Conservation (phyloP, 2,888 invertebrate species). For the Aporophyla nigra region DNA sequence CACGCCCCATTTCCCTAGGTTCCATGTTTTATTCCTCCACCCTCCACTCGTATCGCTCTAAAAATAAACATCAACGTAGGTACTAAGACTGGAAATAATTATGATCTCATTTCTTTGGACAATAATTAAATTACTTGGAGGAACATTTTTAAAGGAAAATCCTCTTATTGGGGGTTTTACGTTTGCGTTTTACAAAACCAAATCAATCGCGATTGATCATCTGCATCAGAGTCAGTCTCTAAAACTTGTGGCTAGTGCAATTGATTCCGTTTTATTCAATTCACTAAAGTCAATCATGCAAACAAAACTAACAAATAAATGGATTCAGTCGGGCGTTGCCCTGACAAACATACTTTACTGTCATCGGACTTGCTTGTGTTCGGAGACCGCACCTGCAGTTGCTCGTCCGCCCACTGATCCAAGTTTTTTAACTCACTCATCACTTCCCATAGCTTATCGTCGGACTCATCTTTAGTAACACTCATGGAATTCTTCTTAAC, state of each 20-base stretch:
- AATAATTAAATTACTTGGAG: slow-evolving; percentile 20
- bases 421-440: slow-evolving; percentile 86
- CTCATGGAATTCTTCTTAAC: slow-evolving; percentile 66
- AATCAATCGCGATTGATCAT: slow-evolving; percentile 38
- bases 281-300: slow-evolving; percentile 55
- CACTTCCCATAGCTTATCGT: slow-evolving; percentile 85
- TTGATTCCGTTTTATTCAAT: slow-evolving; percentile 53
- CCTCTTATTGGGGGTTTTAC: slow-evolving; percentile 7
- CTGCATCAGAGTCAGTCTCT: slow-evolving; percentile 32
- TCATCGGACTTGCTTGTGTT: slow-evolving; percentile 83
- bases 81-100: slow-evolving; percentile 30
- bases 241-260: slow-evolving; percentile 37
- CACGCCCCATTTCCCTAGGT: slow-evolving; percentile 84
- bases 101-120: slow-evolving; percentile 40
- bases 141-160: slow-evolving; percentile 6
- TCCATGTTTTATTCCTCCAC: slow-evolving; percentile 79
- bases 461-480: slow-evolving; percentile 69
- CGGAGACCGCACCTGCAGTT: slow-evolving; percentile 77
- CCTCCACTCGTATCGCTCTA: slow-evolving; percentile 87
- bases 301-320: slow-evolving; percentile 50
- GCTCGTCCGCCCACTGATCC: slow-evolving; percentile 87
- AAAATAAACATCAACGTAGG: slow-evolving; percentile 47
- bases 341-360: slow-evolving; percentile 78
- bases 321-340: slow-evolving; percentile 35
- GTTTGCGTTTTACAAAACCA: slow-evolving; percentile 36